These are phyloP conservation scores for Henicopernis longicauda DNA, from an alignment of 2,113 vertebrate species.

Conservation along the genomic window DNA sequence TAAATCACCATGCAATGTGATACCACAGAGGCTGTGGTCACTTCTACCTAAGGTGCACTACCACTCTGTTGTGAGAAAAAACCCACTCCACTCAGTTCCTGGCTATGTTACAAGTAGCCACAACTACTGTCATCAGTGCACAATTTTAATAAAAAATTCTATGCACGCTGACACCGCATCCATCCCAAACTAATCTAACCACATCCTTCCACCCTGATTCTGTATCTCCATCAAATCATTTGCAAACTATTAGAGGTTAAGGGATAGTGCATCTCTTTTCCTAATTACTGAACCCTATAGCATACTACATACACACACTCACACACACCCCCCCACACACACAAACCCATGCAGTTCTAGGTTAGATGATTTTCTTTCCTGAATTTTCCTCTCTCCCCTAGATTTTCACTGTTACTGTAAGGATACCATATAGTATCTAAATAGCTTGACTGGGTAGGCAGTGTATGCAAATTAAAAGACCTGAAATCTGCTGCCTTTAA, in stretches of 20 bases:
- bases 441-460: neutral
- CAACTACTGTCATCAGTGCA: neutral
- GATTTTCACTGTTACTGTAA: neutral
- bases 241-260: neutral
- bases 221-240: neutral
- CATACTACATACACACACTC: neutral
- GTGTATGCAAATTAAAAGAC: neutral
- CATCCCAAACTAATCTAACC: neutral
- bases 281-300: neutral
- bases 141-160: neutral
- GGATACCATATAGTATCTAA: neutral
- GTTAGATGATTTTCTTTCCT: neutral
- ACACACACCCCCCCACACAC: neutral
- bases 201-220: neutral
- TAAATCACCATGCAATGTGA: neutral
- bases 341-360: neutral
- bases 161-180: neutral
- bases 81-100: fast-evolving
- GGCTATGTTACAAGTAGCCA: neutral
- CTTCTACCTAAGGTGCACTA: neutral
- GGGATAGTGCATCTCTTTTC: neutral
- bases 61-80: neutral
- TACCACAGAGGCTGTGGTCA: neutral
- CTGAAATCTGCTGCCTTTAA: neutral
- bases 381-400: neutral